Evolutionary conservation across 2,888 invertebrate species (phyloP).

Genomic region (Drosophila mulleri): DNA sequence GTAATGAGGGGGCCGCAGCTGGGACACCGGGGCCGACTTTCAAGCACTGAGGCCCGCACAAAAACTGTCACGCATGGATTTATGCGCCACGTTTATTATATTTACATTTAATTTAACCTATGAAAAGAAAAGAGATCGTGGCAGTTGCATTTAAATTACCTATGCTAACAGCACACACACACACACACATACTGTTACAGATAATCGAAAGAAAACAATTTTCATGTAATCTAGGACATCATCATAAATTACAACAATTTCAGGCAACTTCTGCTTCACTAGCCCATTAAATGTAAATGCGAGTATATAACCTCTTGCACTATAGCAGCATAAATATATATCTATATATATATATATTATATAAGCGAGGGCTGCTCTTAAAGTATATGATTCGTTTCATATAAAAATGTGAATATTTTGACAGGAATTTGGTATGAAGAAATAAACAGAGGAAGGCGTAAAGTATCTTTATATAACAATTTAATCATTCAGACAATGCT

Average conservation of each 20-base stretch:
- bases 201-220: slow-evolving; percentile 83
- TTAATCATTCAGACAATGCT: too few relatives aligned
- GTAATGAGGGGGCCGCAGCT: neutral
- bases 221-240: slow-evolving; percentile 83
- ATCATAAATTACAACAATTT: slow-evolving; percentile 83
- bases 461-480: too few relatives aligned
- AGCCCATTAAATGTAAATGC: slow-evolving; percentile 57
- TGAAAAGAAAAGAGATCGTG: slow-evolving; percentile 51
- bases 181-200: slow-evolving; percentile 2
- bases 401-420: too few relatives aligned
- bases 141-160: slow-evolving; percentile 64
- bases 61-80: slow-evolving; percentile 77
- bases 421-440: too few relatives aligned
- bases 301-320: slow-evolving; percentile 14
- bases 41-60: slow-evolving; percentile 55
- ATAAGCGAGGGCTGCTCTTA: slow-evolving; percentile 16
- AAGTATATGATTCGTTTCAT: too few relatives aligned
- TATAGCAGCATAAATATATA: slow-evolving; percentile 24
- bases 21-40: slow-evolving; percentile 46
- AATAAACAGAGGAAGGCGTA: too few relatives aligned
- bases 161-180: slow-evolving; percentile 40
- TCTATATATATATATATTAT: slow-evolving; percentile 20
- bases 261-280: slow-evolving; percentile 50
- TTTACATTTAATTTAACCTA: slow-evolving; percentile 77
- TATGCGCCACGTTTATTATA: slow-evolving; percentile 78